Evolutionary conservation across 2,888 invertebrate genomes (phyloP).

Genomic region (Balanococcus diminutus): DNA sequence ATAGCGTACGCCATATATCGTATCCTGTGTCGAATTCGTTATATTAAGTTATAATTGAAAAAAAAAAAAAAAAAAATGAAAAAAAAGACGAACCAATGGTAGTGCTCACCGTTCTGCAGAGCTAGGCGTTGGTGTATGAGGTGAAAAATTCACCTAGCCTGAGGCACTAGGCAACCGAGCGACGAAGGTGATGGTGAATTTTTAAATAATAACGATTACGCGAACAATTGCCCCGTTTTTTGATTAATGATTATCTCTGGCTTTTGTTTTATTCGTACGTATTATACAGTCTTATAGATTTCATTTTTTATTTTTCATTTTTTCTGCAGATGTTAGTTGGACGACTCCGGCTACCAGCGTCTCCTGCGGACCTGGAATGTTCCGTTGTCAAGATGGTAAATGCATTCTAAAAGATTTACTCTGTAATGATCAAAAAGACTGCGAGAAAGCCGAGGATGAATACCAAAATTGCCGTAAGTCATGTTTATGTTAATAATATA

Average conservation of each 20-base stretch:
- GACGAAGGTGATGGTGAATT: no score
- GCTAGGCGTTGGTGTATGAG: conserved; percentile 6
- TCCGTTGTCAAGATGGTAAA: conserved; percentile 82
- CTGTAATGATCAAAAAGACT: conserved; percentile 94
- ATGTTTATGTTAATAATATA: conserved; percentile 45
- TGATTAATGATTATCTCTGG: conserved; percentile 44
- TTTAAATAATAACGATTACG: conserved; percentile 26
- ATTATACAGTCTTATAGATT: no score
- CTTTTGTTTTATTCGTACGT: conserved; percentile 53
- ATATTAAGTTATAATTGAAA: background rate
- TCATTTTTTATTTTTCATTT: background rate
- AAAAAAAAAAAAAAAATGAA: no score
- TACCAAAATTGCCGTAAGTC: conserved; percentile 89
- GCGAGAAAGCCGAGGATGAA: conserved; percentile 90
- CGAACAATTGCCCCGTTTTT: conserved; percentile 12
- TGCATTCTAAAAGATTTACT: conserved; percentile 86
- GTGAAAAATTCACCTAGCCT: conserved; percentile 5
- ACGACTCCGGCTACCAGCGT: conserved; percentile 41
- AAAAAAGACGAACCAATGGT: background rate
- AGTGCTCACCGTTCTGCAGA: background rate
- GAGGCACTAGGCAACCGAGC: conserved; percentile 22
- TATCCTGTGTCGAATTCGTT: background rate
- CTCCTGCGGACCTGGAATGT: conserved; percentile 69
- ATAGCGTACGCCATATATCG: background rate
- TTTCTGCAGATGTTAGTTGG: conserved; percentile 50